Conservation (phyloP, 2,797 vertebrate genomes). For the Phoxinus dragarum region DNA sequence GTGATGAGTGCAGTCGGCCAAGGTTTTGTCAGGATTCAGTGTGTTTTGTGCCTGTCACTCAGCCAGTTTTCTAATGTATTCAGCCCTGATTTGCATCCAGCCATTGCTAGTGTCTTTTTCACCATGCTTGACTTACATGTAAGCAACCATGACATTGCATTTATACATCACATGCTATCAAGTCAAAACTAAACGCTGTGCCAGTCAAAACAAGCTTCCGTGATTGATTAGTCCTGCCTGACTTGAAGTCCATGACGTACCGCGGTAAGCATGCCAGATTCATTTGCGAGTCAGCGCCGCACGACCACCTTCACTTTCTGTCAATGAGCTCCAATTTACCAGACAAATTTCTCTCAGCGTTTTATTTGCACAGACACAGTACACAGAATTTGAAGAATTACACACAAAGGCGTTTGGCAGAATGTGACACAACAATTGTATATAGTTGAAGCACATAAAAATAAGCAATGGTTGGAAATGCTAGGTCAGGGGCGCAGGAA, state of each 20-base stretch:
- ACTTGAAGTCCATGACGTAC: slow-evolving; percentile 49
- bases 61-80: slow-evolving; percentile 33
- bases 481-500: background rate
- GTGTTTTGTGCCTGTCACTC: background rate
- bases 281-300: slow-evolving; percentile 17
- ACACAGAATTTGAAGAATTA: slow-evolving; percentile 19
- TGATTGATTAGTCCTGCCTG: slow-evolving; percentile 55
- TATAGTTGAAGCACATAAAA: background rate
- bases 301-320: slow-evolving; percentile 31
- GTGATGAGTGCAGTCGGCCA: background rate
- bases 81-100: slow-evolving; percentile 20
- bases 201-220: slow-evolving; percentile 53
- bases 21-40: slow-evolving; percentile 8
- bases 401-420: background rate
- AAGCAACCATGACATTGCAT: slow-evolving; percentile 56
- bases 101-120: slow-evolving; percentile 40
- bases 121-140: slow-evolving; percentile 52
- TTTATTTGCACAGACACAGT: slow-evolving; percentile 24
- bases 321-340: slow-evolving; percentile 27
- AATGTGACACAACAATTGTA: slow-evolving; percentile 12
- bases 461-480: slow-evolving; percentile 16
- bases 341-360: slow-evolving; percentile 6
- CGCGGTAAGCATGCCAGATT: slow-evolving; percentile 48
- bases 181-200: slow-evolving; percentile 48
- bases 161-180: slow-evolving; percentile 52